Percentiles rank a stretch among this genome's conserved stretches.
Conservation (phyloP, 2,888 invertebrate genomes). For the Octodonta nipae region DNA sequence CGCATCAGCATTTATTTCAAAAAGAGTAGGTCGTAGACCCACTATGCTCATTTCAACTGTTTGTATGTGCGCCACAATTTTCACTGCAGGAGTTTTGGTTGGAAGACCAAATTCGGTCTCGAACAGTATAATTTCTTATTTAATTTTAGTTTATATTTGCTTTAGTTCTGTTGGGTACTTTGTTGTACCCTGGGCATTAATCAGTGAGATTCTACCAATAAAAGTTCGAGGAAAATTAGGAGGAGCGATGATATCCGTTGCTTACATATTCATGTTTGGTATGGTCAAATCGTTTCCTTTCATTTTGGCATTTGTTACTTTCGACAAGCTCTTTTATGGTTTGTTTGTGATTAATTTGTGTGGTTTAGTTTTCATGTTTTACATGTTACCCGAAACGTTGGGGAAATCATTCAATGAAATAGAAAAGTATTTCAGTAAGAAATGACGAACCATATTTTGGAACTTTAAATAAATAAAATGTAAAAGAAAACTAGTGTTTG, state of each 20-base stretch:
- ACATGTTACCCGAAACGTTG: slow-evolving; percentile 44
- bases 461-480: no score
- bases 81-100: slow-evolving; percentile 29
- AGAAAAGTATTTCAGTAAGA: slow-evolving; percentile 34
- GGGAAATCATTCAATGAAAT: slow-evolving; percentile 44
- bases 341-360: slow-evolving; percentile 36
- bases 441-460: background rate
- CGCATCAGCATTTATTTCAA: slow-evolving; percentile 37
- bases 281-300: slow-evolving; percentile 41
- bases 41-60: slow-evolving; percentile 39
- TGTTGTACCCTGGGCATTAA: slow-evolving; percentile 47
- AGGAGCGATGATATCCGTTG: slow-evolving; percentile 39
- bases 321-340: slow-evolving; percentile 37
- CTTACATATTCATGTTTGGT: slow-evolving; percentile 42
- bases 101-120: slow-evolving; percentile 24
- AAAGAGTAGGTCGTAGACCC: slow-evolving; percentile 37
- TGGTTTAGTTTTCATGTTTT: slow-evolving; percentile 36
- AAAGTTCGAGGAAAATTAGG: slow-evolving; percentile 40
- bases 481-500: no score
- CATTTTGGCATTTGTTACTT: slow-evolving; percentile 31
- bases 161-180: slow-evolving; percentile 41
- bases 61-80: slow-evolving; percentile 41
- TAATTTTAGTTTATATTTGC: slow-evolving; percentile 40
- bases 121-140: slow-evolving; percentile 35
- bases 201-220: slow-evolving; percentile 41